Conservation (phyloP, 2,888 invertebrate species). For the Drosophila algonquin region DNA sequence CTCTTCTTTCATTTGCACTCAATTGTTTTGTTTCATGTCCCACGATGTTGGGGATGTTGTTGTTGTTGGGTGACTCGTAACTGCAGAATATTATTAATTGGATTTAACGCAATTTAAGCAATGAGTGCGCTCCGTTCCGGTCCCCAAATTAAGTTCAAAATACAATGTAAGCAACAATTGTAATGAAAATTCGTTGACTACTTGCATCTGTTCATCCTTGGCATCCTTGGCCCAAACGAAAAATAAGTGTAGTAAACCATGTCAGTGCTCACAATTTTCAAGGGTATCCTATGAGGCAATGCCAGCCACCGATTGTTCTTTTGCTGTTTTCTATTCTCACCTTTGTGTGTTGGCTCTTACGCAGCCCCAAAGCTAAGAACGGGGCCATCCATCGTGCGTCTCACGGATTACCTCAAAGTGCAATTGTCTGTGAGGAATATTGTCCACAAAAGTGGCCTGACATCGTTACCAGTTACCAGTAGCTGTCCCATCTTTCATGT, state of each 20-base stretch:
- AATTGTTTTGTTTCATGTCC: slow-evolving; percentile 24
- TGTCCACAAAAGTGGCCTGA: slow-evolving; percentile 2
- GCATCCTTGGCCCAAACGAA: not conserved
- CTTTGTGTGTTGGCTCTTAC: slow-evolving; percentile 42
- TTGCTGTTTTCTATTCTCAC: slow-evolving; percentile 52
- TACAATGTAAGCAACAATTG: not conserved
- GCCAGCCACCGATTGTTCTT: slow-evolving; percentile 17
- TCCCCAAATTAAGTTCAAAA: not conserved
- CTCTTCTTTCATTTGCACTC: slow-evolving; percentile 40
- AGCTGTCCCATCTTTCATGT: slow-evolving; percentile 60
- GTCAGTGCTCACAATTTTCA: slow-evolving; percentile 6
- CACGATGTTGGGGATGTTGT: slow-evolving; percentile 1
- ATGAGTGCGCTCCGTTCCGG: slow-evolving; percentile 43
- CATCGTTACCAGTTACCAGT: slow-evolving; percentile 1
- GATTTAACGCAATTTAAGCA: slow-evolving; percentile 77
- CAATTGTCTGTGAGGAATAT: slow-evolving; percentile 63
- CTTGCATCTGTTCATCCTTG: no score
- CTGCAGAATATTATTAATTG: slow-evolving; percentile 65
- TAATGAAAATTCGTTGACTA: not conserved
- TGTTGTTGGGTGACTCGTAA: not conserved
- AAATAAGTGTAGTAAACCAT: not conserved
- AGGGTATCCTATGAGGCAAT: slow-evolving; percentile 17
- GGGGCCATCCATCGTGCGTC: slow-evolving; percentile 51
- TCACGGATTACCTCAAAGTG: slow-evolving; percentile 48
- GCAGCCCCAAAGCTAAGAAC: slow-evolving; percentile 56